Conservation (phyloP, 2,888 invertebrate genomes). For the Pomacea canaliculata region DNA sequence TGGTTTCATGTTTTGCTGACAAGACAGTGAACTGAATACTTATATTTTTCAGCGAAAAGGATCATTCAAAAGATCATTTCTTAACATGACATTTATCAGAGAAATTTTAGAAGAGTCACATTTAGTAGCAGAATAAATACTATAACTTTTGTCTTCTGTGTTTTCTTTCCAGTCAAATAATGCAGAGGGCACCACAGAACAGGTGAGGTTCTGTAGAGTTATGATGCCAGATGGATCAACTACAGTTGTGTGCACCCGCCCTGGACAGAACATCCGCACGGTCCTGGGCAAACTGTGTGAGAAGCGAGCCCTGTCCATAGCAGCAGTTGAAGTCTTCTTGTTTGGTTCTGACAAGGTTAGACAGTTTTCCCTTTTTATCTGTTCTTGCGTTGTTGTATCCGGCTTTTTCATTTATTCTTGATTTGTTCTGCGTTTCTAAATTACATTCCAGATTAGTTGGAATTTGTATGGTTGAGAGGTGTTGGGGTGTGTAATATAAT, state of each 20-base stretch:
- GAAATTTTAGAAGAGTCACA: background rate
- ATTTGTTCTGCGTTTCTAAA: no score
- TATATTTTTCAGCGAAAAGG: no score
- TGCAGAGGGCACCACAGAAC: background rate
- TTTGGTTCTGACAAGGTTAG: conserved; percentile 70
- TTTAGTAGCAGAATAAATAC: background rate
- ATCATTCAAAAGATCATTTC: no score
- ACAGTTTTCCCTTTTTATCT: background rate
- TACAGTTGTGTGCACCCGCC: conserved; percentile 87
- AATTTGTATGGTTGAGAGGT: no score
- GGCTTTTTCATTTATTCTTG: no score
- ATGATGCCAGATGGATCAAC: conserved; percentile 92
- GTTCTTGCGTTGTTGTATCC: background rate
- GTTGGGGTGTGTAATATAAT: no score
- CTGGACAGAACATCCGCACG: conserved; percentile 81
- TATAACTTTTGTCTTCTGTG: background rate
- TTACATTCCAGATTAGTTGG: no score
- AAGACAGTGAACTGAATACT: background rate
- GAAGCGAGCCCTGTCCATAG: conserved; percentile 83
- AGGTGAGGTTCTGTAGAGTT: conserved; percentile 72
- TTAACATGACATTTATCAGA: no score
- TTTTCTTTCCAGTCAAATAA: background rate
- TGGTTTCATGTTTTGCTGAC: background rate
- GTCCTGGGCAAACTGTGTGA: conserved; percentile 86
- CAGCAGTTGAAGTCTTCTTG: conserved; percentile 84